phyloP scores from a whole-genome alignment of 2,797 vertebrate species.

The Gallirallus australis region DNA sequence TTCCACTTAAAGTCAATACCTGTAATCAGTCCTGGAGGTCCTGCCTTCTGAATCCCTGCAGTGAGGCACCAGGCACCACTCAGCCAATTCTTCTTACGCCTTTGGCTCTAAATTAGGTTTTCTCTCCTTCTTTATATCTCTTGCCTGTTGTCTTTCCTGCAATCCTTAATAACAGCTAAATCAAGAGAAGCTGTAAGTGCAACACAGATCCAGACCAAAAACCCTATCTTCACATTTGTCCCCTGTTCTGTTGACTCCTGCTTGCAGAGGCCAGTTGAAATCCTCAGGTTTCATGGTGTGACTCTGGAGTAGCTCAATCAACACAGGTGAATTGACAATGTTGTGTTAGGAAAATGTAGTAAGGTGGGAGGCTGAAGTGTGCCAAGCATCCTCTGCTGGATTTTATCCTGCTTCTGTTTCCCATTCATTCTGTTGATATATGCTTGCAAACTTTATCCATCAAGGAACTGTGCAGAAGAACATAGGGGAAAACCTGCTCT shows the following conservation, averaged over 20 bases:
- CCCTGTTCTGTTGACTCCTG: not conserved
- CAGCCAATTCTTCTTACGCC: not conserved
- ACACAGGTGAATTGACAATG: not conserved
- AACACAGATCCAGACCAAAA: not conserved
- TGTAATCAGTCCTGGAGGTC: not conserved
- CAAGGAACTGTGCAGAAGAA: not conserved
- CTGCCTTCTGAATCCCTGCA: fast-evolving
- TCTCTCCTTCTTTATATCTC: not conserved
- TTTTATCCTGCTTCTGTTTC: not conserved
- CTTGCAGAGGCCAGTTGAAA: not conserved
- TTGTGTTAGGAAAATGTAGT: not conserved
- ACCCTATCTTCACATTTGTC: not conserved
- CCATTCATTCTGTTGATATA: not conserved
- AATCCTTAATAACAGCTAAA: not conserved
- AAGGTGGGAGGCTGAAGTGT: not conserved
- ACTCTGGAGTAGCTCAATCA: not conserved
- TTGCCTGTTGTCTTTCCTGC: not conserved
- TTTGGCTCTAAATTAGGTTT: not conserved
- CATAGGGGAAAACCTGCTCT: not conserved
- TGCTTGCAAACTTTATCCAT: not conserved
- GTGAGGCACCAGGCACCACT: not conserved
- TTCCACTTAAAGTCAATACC: fast-evolving
- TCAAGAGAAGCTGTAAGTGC: not conserved
- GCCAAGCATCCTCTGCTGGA: not conserved
- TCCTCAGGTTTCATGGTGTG: not conserved